These are phyloP conservation scores for Amphipoea oculea DNA, from an alignment of 2,888 invertebrate species.

Conservation along the genomic window DNA sequence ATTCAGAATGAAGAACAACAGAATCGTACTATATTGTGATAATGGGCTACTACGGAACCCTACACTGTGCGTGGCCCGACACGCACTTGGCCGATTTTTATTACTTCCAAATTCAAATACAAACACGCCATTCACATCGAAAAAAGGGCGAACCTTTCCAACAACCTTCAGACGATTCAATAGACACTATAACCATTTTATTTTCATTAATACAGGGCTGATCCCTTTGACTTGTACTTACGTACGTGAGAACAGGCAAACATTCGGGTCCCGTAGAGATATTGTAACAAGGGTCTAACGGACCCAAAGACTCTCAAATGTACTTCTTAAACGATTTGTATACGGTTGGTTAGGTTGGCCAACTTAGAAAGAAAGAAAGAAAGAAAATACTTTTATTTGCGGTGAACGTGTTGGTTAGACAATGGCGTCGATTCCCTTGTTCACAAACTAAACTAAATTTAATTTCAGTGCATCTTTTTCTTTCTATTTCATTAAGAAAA, in stretches of 20 bases:
- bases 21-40: no score
- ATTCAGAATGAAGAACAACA: no score
- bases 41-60: no score
- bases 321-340: constrained; percentile 36
- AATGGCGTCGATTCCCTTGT: no score
- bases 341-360: constrained; percentile 9
- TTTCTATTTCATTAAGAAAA: no score
- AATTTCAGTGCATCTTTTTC: no score
- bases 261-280: constrained; percentile 54
- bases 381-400: no score
- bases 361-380: background rate
- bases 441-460: no score
- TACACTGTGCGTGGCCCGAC: no score
- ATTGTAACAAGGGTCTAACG: constrained; percentile 64
- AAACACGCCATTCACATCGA: constrained; percentile 8
- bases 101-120: background rate
- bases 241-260: constrained; percentile 47
- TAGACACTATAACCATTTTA: constrained; percentile 45
- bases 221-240: constrained; percentile 35
- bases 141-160: constrained; percentile 18
- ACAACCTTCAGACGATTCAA: constrained; percentile 45
- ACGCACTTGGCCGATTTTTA: no score
- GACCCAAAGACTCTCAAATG: constrained; percentile 46
- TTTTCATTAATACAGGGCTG: constrained; percentile 55
- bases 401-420: background rate